These are phyloP conservation scores for Bibio marci DNA, from an alignment of 2,888 invertebrate genomes.

Conservation along the genomic window DNA sequence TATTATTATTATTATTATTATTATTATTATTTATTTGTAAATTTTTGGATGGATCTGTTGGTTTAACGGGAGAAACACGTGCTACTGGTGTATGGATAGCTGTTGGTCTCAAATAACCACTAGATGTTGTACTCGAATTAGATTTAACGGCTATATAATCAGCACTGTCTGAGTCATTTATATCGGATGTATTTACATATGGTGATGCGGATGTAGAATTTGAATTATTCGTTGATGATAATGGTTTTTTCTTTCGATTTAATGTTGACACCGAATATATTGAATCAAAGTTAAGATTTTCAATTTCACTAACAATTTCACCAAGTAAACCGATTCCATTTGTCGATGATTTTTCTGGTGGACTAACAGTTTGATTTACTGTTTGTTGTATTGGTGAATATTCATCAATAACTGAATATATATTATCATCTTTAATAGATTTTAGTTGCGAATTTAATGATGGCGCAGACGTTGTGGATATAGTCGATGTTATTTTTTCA, in stretches of 20 bases:
- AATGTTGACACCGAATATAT: constrained; percentile 68
- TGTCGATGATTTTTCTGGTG: constrained; percentile 28
- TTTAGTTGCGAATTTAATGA: constrained; percentile 37
- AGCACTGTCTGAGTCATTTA: constrained; percentile 39
- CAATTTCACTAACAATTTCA: constrained; percentile 77
- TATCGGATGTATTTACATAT: constrained; percentile 41
- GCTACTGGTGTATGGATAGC: constrained; percentile 46
- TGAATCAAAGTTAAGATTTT: constrained; percentile 69
- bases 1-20: constrained; percentile 3
- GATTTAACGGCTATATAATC: constrained; percentile 45
- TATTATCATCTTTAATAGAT: constrained; percentile 49
- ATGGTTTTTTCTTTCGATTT: constrained; percentile 34
- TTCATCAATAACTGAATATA: constrained; percentile 77
- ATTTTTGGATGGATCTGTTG: constrained; percentile 6
- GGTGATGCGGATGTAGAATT: constrained; percentile 30
- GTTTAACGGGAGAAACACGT: constrained; percentile 26
- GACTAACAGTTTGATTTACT: constrained; percentile 25
- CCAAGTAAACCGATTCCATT: constrained; percentile 64
- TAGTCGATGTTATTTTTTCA: constrained; percentile 38
- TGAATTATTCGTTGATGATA: constrained; percentile 5
- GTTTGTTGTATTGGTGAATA: constrained; percentile 41
- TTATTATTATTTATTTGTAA: not conserved
- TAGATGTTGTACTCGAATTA: constrained; percentile 45
- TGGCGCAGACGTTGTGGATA: constrained; percentile 43
- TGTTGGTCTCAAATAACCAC: constrained; percentile 56